Conservation (phyloP, 2,797 vertebrate species). For the Pseudocheirus occidentalis region DNA sequence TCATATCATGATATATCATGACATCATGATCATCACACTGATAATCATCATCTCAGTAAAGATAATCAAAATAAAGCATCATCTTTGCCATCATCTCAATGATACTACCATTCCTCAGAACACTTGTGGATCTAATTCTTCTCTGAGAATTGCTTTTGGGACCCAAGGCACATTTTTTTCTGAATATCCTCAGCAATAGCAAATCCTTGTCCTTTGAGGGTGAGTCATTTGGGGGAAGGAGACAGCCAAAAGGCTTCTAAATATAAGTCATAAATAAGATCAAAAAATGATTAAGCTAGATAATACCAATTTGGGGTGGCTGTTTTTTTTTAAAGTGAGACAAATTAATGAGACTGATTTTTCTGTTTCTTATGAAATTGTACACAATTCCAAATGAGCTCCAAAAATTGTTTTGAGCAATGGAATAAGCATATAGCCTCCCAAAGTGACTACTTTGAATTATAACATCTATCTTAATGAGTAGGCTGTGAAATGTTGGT, state of each 20-base stretch:
- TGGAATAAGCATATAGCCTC: background rate
- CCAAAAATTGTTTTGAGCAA: background rate
- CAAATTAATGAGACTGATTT: background rate
- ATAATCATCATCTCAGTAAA: no score
- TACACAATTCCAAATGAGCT: conserved; percentile 10
- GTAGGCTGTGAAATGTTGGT: background rate
- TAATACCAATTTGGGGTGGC: background rate
- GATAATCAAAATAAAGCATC: background rate
- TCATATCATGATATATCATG: no score
- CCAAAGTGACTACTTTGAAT: conserved; percentile 23
- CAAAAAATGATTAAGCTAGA: background rate
- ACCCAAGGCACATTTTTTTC: background rate
- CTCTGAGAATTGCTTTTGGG: background rate
- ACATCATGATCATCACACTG: no score
- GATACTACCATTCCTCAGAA: background rate
- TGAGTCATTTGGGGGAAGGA: background rate
- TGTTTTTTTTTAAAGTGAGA: background rate
- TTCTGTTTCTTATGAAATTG: background rate
- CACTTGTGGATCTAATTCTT: background rate
- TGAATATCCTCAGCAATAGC: background rate
- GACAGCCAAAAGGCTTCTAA: background rate
- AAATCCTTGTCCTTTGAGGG: background rate
- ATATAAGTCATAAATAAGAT: background rate
- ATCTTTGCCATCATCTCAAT: background rate
- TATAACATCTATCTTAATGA: conserved; percentile 41